Conservation (phyloP, 1,140 invertebrate genomes). For the Chionoecetes opilio region DNA sequence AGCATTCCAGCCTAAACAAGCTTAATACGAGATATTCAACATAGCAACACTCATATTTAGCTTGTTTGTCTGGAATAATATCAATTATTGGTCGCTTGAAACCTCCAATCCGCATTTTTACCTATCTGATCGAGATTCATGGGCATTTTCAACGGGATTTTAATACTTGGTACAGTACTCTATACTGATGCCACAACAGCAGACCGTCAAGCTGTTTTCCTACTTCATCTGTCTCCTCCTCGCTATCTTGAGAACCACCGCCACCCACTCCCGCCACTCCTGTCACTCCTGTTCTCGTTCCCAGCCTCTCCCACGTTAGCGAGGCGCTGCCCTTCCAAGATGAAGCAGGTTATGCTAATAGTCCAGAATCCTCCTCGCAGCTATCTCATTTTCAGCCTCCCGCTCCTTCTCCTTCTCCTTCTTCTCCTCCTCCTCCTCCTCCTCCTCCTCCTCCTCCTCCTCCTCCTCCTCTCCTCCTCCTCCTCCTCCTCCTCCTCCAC, state of each 20-base stretch:
- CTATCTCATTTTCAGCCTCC: slow-evolving; percentile 34
- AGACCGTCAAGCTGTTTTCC: not conserved
- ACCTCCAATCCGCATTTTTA: too few relatives aligned
- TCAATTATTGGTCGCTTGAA: too few relatives aligned
- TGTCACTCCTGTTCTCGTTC: not conserved
- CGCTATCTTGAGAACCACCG: not conserved
- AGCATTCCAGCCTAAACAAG: too few relatives aligned
- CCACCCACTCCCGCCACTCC: not conserved
- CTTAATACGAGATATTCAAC: too few relatives aligned
- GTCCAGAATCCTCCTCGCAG: slow-evolving; percentile 3
- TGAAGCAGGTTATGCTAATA: slow-evolving; percentile 29
- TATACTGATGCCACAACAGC: not conserved
- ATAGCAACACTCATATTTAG: too few relatives aligned
- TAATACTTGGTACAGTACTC: too few relatives aligned
- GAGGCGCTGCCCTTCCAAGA: slow-evolving; percentile 1
- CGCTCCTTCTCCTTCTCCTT: not conserved
- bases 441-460: not conserved
- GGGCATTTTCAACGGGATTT: too few relatives aligned
- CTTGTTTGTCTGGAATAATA: too few relatives aligned
- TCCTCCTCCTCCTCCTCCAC: not conserved
- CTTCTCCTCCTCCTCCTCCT: not conserved
- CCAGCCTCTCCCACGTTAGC: not conserved
- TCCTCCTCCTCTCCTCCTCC: not conserved
- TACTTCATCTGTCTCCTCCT: not conserved
- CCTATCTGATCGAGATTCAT: too few relatives aligned